Evolutionary conservation across 1,140 invertebrate genomes (phyloP), one percentile per base, ranked within the genome.

Genomic region (Agrypnia vestita): DNA sequence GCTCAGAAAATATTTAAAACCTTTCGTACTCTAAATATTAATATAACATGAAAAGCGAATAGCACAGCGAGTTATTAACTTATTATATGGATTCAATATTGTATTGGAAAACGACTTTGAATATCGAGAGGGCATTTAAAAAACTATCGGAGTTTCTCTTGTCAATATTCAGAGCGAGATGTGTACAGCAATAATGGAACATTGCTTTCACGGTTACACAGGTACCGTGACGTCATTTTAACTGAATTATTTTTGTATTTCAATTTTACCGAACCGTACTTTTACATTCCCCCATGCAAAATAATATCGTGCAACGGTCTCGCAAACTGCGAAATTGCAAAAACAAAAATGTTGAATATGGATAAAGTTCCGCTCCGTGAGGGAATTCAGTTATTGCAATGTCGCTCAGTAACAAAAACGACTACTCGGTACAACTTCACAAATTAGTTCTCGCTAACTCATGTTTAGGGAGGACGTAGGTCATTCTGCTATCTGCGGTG

Each of bases 361-460:
- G 55, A 47, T 49, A 62, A 76, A 76, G 55, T 76, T 61, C n/a
- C 17, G 25, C 53, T 15, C 9, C 47, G 64, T 25, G 46, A 10
- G 80, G 80, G 76, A 82, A 79, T 82, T 79, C 81, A 62, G 61
- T 79, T 82, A 82, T 82, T 82, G 77, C 81, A 62, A 77, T 79
- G 73, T 79, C 78, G 81, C 62, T 72, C 62, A 75, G 53, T 47
- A 78, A 83, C 81, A 83, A 83, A 83, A 83, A 80, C 81, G 77
- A 62, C 72, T 71, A 35, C 25, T 76, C 53, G 71, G 59, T 17
- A 61, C 75, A 83, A 83, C 81, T 80, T 80, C 62, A 55, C 56
- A 62, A 78, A 83, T 83, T 80, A 83, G 81, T 83, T 80, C 53
- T 76, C 76, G 78, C 76, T 80, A 83, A 83, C 79, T 78, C 71